Percentiles rank a stretch among this genome's conserved stretches.
These are phyloP conservation scores for Calypte anna DNA, from an alignment of 2,113 vertebrate species.

Conservation along the genomic window DNA sequence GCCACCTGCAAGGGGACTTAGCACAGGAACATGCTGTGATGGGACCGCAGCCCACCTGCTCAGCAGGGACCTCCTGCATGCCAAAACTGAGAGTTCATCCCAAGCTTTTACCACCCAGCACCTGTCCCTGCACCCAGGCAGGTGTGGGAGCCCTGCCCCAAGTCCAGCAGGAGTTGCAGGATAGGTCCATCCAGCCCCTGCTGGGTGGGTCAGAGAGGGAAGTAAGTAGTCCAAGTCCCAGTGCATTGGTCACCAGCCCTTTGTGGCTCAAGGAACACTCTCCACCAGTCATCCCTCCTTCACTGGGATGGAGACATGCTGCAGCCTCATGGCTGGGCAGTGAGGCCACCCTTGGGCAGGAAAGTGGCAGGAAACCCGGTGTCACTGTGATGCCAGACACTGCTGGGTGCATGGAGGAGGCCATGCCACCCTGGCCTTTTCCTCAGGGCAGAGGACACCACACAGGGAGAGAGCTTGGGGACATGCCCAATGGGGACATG, in stretches of 20 bases:
- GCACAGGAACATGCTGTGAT: neutral
- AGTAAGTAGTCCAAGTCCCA: rapidly evolving
- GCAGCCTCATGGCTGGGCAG: rapidly evolving
- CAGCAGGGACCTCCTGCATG: neutral
- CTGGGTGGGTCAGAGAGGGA: neutral
- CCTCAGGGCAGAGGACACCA: neutral
- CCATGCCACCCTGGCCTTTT: neutral
- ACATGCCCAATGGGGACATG: rapidly evolving
- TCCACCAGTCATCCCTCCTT: rapidly evolving
- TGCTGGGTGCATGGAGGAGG: rapidly evolving
- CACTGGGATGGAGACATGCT: rapidly evolving
- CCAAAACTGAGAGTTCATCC: neutral
- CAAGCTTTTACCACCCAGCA: neutral
- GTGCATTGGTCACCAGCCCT: neutral
- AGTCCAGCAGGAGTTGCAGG: neutral
- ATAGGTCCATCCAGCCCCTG: rapidly evolving
- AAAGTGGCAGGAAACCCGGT: neutral
- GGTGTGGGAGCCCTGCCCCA: neutral
- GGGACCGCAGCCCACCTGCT: neutral
- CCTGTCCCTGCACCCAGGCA: neutral
- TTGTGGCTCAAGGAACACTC: rapidly evolving
- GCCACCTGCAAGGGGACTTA: neutral
- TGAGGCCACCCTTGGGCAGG: neutral
- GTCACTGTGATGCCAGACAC: neutral
- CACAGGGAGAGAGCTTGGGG: rapidly evolving